These are phyloP conservation scores for Atherinomorus stipes DNA, from an alignment of 2,113 vertebrate genomes.

Conservation along the genomic window DNA sequence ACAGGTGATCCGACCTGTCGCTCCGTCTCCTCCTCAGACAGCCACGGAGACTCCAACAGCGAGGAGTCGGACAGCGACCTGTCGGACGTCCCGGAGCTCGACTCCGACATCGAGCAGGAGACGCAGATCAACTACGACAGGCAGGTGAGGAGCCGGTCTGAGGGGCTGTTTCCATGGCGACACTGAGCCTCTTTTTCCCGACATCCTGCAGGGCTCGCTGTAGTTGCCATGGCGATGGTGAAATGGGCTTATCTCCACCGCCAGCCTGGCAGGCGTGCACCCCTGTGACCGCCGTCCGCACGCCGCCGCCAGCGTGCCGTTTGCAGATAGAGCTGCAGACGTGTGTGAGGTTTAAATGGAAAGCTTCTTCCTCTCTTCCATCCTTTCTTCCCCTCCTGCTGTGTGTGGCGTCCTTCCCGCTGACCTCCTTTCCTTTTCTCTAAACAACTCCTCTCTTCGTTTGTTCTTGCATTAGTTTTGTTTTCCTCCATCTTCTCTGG, in stretches of 20 bases:
- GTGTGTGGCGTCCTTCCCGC: not conserved
- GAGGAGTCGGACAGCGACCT: conserved; percentile 96
- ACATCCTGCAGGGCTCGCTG: conserved; percentile 21
- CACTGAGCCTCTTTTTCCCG: not conserved
- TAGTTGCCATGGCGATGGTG: conserved; percentile 47
- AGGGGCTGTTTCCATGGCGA: not conserved
- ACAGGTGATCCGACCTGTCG: too few relatives aligned
- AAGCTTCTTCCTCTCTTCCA: too few relatives aligned
- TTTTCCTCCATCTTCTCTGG: not conserved
- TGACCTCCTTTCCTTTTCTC: not conserved
- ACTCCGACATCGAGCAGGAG: conserved; percentile 98
- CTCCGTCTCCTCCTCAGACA: conserved; percentile 77
- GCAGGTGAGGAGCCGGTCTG: conserved; percentile 80
- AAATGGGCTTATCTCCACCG: conserved; percentile 52
- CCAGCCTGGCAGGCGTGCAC: conserved; percentile 34
- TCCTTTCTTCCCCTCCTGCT: too few relatives aligned
- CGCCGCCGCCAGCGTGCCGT: conserved; percentile 11
- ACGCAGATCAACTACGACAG: conserved; percentile 96
- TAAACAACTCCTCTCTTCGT: not conserved
- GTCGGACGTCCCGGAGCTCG: conserved; percentile 94
- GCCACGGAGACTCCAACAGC: conserved; percentile 91
- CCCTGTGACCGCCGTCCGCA: not conserved
- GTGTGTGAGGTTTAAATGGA: too few relatives aligned
- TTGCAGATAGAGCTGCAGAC: conserved; percentile 30
- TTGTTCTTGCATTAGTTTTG: not conserved